These are phyloP conservation scores for Merluccius polli DNA, from an alignment of 2,797 vertebrate species.

Conservation along the genomic window DNA sequence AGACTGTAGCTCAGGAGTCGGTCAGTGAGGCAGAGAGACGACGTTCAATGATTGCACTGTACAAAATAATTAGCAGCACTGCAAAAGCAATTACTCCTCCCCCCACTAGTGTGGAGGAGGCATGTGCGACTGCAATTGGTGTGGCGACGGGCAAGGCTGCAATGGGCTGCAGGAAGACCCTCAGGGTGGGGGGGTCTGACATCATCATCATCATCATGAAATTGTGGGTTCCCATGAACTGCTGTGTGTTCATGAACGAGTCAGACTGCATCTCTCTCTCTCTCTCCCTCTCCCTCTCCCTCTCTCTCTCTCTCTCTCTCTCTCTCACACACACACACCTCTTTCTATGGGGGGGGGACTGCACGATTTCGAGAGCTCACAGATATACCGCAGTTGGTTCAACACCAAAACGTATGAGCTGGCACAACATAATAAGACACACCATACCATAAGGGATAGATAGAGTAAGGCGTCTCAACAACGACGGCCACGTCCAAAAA, in stretches of 20 bases:
- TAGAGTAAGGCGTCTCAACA: constrained; percentile 23
- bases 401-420: constrained; percentile 23
- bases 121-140: background rate
- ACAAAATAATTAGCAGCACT: background rate
- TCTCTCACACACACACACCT: constrained; percentile 11
- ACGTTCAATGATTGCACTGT: background rate
- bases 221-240: constrained; percentile 53
- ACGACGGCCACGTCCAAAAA: background rate
- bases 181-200: constrained; percentile 62
- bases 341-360: constrained; percentile 41
- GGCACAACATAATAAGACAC: constrained; percentile 24
- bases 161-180: constrained; percentile 67
- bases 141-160: background rate
- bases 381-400: constrained; percentile 49
- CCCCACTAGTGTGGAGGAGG: background rate
- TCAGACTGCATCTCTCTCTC: background rate
- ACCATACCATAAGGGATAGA: no score
- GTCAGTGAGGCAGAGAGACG: background rate
- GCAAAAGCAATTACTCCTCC: background rate
- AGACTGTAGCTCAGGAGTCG: background rate
- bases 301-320: no score
- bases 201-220: constrained; percentile 66
- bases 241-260: constrained; percentile 12
- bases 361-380: constrained; percentile 44
- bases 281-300: background rate